Percentiles rank a stretch among this genome's conserved stretches.
phyloP scores from a whole-genome alignment of 2,888 invertebrate species.

The Limnephilus rhombicus region DNA sequence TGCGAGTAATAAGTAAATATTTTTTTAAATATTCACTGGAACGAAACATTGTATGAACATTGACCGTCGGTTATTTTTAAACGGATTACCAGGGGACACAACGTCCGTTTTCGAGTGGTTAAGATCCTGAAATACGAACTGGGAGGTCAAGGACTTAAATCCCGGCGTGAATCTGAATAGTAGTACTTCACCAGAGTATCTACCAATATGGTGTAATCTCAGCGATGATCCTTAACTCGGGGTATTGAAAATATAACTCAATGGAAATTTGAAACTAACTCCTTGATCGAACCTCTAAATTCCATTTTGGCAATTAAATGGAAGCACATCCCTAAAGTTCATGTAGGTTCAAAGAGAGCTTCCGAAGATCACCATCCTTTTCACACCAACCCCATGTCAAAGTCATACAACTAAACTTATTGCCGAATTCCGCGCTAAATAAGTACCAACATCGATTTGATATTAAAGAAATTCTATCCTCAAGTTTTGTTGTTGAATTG shows the following conservation, averaged over 20 bases:
- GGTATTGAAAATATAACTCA: neutral
- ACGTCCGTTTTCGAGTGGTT: too few relatives aligned
- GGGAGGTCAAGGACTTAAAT: too few relatives aligned
- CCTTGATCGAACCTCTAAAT: neutral
- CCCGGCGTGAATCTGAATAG: too few relatives aligned
- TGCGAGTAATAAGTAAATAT: too few relatives aligned
- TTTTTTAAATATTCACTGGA: too few relatives aligned
- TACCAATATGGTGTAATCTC: neutral
- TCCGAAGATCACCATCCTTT: neutral
- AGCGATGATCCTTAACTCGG: neutral
- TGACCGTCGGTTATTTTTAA: too few relatives aligned
- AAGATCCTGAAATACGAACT: too few relatives aligned
- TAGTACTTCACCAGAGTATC: too few relatives aligned
- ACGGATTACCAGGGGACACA: too few relatives aligned
- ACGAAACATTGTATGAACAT: too few relatives aligned
- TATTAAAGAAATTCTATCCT: neutral
- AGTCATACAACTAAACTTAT: neutral
- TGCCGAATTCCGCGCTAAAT: neutral
- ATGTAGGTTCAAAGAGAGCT: neutral
- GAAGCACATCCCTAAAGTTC: neutral
- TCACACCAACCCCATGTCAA: neutral
- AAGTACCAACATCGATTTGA: neutral
- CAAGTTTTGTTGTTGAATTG: neutral
- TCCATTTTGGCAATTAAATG: neutral
- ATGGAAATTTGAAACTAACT: neutral